These are phyloP conservation scores for Albula goreensis DNA, from an alignment of 2,113 vertebrate genomes.

Conservation along the genomic window DNA sequence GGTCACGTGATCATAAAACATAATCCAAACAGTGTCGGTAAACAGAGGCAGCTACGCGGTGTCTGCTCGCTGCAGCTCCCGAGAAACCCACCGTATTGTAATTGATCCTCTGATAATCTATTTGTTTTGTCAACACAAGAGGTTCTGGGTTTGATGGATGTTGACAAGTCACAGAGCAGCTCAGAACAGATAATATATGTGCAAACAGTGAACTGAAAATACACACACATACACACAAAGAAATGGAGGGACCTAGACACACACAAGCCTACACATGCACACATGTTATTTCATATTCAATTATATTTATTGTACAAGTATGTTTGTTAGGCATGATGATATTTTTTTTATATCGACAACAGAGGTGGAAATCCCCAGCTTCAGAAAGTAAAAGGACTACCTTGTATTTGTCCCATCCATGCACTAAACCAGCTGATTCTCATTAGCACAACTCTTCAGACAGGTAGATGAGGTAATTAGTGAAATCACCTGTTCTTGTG, in stretches of 20 bases:
- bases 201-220: not conserved
- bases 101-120: slow-evolving; percentile 1
- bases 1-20: not conserved
- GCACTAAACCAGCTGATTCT: too few species aligned
- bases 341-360: too few species aligned
- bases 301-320: too few species aligned
- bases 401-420: too few species aligned
- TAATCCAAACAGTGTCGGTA: not conserved
- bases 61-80: not conserved
- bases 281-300: too few species aligned
- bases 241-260: not conserved
- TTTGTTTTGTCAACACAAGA: slow-evolving; percentile 4
- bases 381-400: too few species aligned
- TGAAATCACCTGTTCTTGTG: too few species aligned
- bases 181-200: not conserved
- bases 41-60: not conserved
- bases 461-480: too few species aligned
- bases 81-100: not conserved
- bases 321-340: too few species aligned
- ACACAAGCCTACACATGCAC: not conserved
- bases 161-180: not conserved
- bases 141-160: not conserved
- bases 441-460: too few species aligned
- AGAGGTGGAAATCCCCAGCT: too few species aligned
- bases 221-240: not conserved